Conservation (phyloP, 2,113 vertebrate genomes). For the Orthonyx spaldingii region DNA sequence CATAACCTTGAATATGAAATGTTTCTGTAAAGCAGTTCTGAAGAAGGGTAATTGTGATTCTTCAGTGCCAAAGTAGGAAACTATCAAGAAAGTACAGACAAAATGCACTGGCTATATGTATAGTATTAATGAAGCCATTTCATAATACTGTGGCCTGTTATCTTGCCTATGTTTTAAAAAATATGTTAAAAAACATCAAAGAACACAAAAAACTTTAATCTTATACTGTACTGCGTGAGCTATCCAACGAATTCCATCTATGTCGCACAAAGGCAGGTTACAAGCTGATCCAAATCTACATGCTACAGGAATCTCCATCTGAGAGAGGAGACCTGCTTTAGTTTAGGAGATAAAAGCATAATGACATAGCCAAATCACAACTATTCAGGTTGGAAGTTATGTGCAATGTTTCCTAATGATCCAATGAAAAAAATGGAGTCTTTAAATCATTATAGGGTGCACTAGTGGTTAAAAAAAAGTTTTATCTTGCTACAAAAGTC, state of each 20-base stretch:
- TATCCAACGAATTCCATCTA: not conserved
- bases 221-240: not conserved
- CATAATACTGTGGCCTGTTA: not conserved
- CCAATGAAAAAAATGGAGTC: not conserved
- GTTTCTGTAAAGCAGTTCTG: not conserved
- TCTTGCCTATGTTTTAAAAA: not conserved
- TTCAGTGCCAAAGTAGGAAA: not conserved
- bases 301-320: not conserved
- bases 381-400: not conserved
- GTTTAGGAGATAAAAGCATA: not conserved
- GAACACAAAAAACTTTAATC: not conserved
- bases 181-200: not conserved
- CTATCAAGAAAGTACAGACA: not conserved
- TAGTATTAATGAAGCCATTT: not conserved
- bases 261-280: not conserved
- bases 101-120: not conserved
- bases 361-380: not conserved
- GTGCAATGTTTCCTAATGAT: not conserved
- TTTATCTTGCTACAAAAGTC: not conserved
- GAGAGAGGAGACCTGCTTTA: not conserved
- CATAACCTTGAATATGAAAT: slow-evolving; percentile 30
- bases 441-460: not conserved
- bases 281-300: not conserved
- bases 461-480: not conserved
- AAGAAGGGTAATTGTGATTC: not conserved